Evolutionary conservation across 2,797 vertebrate species (phyloP), one percentile per base, ranked within the genome.

Genomic region (Anguilla anguilla): DNA sequence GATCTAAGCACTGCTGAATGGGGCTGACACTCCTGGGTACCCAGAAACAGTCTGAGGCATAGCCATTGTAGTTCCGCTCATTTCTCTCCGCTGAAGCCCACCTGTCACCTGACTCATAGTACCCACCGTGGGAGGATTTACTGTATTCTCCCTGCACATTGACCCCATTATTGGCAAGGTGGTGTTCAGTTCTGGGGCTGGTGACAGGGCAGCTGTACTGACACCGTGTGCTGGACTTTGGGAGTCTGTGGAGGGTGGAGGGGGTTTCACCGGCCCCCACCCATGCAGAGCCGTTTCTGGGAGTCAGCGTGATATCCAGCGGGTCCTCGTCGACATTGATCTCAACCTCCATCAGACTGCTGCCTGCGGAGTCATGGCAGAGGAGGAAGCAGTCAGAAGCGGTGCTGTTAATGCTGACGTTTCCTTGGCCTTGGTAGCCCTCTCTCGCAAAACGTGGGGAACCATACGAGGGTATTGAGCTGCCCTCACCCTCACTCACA

Each of bases 291-390:
- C 84, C 77, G 81, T 90, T 88, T 77, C 85, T 90, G 0, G 90
- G 89, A 0, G 90, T 90, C 84, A 93, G 25, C 6, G 91, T 87
- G 2, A 88, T 88, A 11, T 96, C 96, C 87, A 94, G 89, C 6
- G 95, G 94, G 88, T 96, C 97, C 79, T 96, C 97, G 67, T 97
- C 96, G 0, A 96, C 97, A 85, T 96, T 97, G 1, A 96, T 89
- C 90, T 97, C 97, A 0, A 97, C 87, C 91, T 98, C 98, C 88
- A 95, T 92, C 69, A 97, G 95, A 86, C 95, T 95, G 89, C 96
- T 97, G 86, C 92, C 93, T 86, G 90, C 92, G 0, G 94, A 95
- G 90, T 94, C 92, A 28, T 95, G 89, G 83, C 92, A 93, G 51
- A 95, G 39, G 9, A 93, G 91, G 69, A 93, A 94, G 61, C 90